Evolutionary conservation across 2,113 vertebrate species (phyloP), one percentile per base, ranked within the genome.

Genomic region (Melanerpes formicivorus): DNA sequence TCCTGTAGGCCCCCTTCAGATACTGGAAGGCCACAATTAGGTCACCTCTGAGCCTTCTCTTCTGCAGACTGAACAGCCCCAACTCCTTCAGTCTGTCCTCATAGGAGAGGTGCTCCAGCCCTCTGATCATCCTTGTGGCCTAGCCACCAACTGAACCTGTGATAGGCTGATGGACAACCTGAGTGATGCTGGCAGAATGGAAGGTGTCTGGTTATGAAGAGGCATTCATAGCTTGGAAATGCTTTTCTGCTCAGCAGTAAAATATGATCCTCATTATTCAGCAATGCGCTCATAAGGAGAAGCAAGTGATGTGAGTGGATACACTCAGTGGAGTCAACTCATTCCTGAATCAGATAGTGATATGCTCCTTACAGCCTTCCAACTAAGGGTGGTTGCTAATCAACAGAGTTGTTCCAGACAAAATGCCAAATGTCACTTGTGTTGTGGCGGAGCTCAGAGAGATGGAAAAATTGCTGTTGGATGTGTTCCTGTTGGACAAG

Each of bases 381-480:
- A 93, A 2, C 64, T 87, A 44, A 74, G 94, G 75, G 11, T 55
- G 87, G 87, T 26, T 73, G n/a, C 91, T 92, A 75, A 92, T 94
- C 94, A 87, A 80, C 90, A 72, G 76, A 52, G 27, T 71, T 32
- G 70, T 94, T 90, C 92, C 93, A 95, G 90, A 91, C 92, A 90
- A 93, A 95, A 96, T 95, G 95, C 95, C 95, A 96, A 95, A 95
- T 95, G 95, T 95, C 93, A 90, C 87, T 90, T 71, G 58, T 64
- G 90, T 88, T 90, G 79, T 73, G 66, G 18, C 0, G 2, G 64
- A 73, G 92, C 87, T 92, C 67, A 50, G 75, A 65, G 92, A 44
- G 75, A 74, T 71, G 93, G 89, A 96, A 95, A 87, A 91, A 86
- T 65, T 0, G 2, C 80, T 50, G 79, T 52, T 94, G 91, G 87